Percentiles rank a stretch among this genome's conserved stretches.
Conservation (phyloP, 2,797 vertebrate species). For the Pteropus rufus region DNA sequence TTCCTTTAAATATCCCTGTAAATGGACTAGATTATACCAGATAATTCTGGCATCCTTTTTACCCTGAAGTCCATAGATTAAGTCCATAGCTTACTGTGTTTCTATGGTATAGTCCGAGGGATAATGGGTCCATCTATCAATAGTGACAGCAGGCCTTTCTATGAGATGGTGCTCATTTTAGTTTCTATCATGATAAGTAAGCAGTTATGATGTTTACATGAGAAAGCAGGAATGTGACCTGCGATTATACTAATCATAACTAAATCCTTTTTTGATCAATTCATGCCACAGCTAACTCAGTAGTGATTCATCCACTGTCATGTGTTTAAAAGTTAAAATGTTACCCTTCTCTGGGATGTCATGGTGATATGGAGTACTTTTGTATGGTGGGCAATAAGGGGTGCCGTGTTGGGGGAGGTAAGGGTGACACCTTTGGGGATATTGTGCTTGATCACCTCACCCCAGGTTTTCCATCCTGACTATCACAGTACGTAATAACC, state of each 20-base stretch:
- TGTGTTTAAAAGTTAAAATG: not conserved
- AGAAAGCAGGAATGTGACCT: not conserved
- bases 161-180: not conserved
- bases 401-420: too few species aligned
- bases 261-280: not conserved
- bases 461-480: not conserved
- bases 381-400: too few species aligned
- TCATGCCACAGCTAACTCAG: not conserved
- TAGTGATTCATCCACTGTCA: not conserved
- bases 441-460: not conserved
- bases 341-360: not conserved
- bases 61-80: not conserved
- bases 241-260: not conserved
- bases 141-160: not conserved
- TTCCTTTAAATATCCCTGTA: not conserved
- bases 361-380: not conserved
- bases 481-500: not conserved
- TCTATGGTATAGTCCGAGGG: rapidly evolving
- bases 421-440: not conserved
- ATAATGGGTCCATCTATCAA: not conserved
- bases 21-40: not conserved
- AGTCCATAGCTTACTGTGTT: not conserved
- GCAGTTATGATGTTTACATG: not conserved
- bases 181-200: not conserved
- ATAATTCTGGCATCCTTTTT: not conserved